Conservation (phyloP, 2,888 invertebrate species). For the Rotaria sp. region DNA sequence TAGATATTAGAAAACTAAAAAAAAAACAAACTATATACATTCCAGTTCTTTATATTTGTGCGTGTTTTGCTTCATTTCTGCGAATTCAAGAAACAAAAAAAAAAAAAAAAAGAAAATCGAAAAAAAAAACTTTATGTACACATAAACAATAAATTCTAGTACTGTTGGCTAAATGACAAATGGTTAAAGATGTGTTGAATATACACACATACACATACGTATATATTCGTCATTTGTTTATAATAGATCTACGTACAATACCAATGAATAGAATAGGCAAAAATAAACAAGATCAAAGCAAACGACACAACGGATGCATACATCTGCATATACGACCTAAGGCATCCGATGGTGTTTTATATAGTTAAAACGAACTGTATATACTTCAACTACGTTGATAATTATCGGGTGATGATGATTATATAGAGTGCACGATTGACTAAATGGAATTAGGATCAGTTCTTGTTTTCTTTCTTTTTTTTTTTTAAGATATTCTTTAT, state of each 20-base stretch:
- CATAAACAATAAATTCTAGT: too few relatives aligned
- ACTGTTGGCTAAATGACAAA: background rate
- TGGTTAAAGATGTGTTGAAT: background rate
- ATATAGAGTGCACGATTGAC: background rate
- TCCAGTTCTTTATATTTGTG: background rate
- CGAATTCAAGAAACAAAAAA: background rate
- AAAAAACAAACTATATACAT: background rate
- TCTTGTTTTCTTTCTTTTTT: background rate
- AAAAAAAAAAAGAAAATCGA: background rate
- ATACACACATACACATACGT: background rate
- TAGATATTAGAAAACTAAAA: background rate
- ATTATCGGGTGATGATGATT: background rate
- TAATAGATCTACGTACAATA: background rate
- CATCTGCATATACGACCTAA: background rate
- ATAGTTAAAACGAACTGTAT: background rate
- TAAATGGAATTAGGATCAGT: background rate
- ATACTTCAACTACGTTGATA: background rate
- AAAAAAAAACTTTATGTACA: too few relatives aligned
- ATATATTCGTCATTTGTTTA: background rate
- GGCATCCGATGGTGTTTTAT: background rate
- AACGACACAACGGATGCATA: background rate
- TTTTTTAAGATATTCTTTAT: background rate
- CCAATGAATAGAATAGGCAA: background rate
- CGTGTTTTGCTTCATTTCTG: background rate
- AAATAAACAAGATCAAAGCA: constrained; percentile 17